A percentile compares a stretch with the other conserved stretches of the same genome.
Conservation (phyloP, 2,113 vertebrate genomes). For the Oreotrochilus melanogaster region DNA sequence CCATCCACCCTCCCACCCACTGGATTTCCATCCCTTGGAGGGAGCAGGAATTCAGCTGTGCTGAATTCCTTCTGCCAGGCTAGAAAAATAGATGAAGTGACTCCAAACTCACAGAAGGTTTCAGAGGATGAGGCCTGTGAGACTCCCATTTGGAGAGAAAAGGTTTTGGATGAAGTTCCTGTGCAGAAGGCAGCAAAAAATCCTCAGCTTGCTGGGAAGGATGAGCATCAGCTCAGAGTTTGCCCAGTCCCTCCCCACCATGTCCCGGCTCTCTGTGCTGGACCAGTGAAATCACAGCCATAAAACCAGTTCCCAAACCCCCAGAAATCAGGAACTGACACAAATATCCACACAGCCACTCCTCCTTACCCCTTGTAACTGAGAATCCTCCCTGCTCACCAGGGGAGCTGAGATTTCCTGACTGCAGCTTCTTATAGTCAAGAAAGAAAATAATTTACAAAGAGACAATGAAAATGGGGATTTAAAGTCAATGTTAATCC, state of each 20-base stretch:
- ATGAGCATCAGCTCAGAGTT: rapidly evolving
- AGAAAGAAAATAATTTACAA: not conserved
- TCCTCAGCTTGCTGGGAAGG: rapidly evolving
- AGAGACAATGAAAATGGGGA: not conserved
- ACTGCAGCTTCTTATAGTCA: not conserved
- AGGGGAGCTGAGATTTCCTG: not conserved
- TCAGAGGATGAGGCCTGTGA: not conserved
- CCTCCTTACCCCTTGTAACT: not conserved
- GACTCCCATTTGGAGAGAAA: not conserved
- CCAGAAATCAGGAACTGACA: not conserved
- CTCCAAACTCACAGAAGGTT: not conserved
- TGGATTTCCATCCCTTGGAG: rapidly evolving
- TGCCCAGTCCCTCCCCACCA: not conserved
- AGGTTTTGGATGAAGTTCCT: not conserved
- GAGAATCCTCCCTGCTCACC: not conserved
- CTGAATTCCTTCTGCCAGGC: not conserved
- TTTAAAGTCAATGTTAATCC: not conserved
- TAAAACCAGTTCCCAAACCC: not conserved
- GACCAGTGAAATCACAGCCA: not conserved
- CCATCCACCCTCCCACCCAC: not conserved
- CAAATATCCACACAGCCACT: not conserved
- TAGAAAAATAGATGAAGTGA: not conserved
- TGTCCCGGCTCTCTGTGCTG: not conserved
- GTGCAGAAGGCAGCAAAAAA: not conserved
- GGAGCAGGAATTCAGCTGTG: not conserved